Evolutionary conservation across 2,113 vertebrate genomes (phyloP), one percentile per base, ranked within the genome.

Genomic region (Phylloscopus trochiloides): DNA sequence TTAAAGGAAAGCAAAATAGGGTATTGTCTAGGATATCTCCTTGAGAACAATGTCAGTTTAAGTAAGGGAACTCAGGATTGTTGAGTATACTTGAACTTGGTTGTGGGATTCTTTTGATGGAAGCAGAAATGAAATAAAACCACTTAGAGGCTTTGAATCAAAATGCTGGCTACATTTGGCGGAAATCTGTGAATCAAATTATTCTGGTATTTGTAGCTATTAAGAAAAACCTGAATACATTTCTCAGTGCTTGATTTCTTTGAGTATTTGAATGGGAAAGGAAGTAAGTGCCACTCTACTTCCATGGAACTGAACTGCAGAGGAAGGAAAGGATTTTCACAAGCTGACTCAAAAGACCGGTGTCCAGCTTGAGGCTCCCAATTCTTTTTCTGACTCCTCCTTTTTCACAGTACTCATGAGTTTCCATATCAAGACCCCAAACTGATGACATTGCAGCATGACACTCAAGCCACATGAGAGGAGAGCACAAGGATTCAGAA

Each of bases 1-100:
- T 91, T 92, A 59, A 86, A 88, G 72, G 73, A 86, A 97, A 91
- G 88, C 72, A 80, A 93, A 96, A 88, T 91, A 95, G 80, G 59
- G 63, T 95, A 90, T 94, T 97, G 86, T 83, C 71, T 93, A 48
- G 57, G 63, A 71, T 84, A 94, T 86, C 93, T 97, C 84, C 71
- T 86, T 92, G 87, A 95, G 85, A 96, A 88, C 86, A 94, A 90
- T 79, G 85, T 87, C 93, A 91, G 40, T 91, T 95, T 94, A 94
- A 93, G 71, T 71, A 86, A 88, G 67, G 67, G 85, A 96, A 59
- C 87, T 94, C 85, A 19, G 78, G 76, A 85, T 93, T 94, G 55
- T 79, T 85, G 73, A 91, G 81, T 80, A 43, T 94, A 75, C 93
- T 96, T 92, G 81, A 91, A 90, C 90, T 90, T 92, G 50, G 87